Evolutionary conservation across 2,888 invertebrate species (phyloP).

Genomic region (Chalcis sispes): DNA sequence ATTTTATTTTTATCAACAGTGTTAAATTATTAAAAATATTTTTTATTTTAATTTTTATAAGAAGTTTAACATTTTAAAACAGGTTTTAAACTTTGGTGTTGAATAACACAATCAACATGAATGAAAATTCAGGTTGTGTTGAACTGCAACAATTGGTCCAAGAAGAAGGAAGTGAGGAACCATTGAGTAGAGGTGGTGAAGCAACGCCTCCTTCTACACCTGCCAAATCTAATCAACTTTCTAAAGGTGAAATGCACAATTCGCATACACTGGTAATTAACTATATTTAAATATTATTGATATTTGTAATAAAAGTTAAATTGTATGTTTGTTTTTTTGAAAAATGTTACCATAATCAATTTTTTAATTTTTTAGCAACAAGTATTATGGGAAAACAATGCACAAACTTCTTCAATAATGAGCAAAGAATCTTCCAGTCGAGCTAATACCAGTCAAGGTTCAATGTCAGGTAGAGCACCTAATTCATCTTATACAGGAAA

Average conservation of each 20-base stretch:
- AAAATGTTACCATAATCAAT: too few species aligned
- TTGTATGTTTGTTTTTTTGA: too few species aligned
- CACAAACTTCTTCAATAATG: conserved; percentile 70
- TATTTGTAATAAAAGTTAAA: conserved; percentile 44
- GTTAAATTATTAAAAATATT: too few species aligned
- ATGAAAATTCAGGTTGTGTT: conserved; percentile 73
- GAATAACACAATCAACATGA: conserved; percentile 72
- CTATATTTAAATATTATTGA: conserved; percentile 2
- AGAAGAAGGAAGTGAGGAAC: conserved; percentile 75
- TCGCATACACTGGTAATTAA: conserved; percentile 60
- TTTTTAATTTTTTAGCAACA: too few species aligned
- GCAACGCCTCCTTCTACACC: conserved; percentile 76
- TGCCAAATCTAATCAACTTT: conserved; percentile 67
- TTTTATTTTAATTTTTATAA: too few species aligned
- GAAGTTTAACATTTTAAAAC: too few species aligned
- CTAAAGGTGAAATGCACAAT: conserved; percentile 69
- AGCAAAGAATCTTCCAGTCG: conserved; percentile 74
- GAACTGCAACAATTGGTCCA: conserved; percentile 76
- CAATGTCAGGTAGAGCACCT: conserved; percentile 69
- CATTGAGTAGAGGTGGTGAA: conserved; percentile 70
- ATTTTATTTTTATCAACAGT: too few species aligned
- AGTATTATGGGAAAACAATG: conserved; percentile 70
- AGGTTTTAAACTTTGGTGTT: too few species aligned
- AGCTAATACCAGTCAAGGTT: conserved; percentile 72
- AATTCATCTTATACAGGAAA: conserved; percentile 67